A percentile compares a stretch with the other conserved stretches of the same genome.
These are phyloP conservation scores for Ploceus nigricollis DNA, from an alignment of 2,113 vertebrate genomes.

Conservation along the genomic window DNA sequence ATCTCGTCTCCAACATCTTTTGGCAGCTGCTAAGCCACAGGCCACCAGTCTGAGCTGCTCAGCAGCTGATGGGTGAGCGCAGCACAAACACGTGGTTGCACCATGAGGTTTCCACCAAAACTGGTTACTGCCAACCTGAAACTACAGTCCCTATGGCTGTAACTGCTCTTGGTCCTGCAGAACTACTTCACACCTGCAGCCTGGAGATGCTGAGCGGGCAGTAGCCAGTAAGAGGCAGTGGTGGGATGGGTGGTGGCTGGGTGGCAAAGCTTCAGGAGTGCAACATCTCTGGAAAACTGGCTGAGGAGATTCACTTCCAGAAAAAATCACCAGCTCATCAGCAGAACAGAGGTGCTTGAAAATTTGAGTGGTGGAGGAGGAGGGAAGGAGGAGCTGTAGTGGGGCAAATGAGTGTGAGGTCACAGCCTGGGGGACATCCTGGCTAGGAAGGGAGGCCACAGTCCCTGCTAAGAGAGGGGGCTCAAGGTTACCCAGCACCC, in stretches of 20 bases:
- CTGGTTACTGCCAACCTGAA: not conserved
- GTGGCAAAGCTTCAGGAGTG: not conserved
- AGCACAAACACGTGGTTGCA: rapidly evolving
- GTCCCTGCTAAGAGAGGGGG: not conserved
- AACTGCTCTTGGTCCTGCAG: not conserved
- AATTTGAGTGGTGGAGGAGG: not conserved
- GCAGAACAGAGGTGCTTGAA: not conserved
- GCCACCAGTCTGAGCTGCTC: not conserved
- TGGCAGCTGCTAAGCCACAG: not conserved
- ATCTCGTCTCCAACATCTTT: not conserved
- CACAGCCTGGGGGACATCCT: not conserved
- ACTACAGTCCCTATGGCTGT: not conserved
- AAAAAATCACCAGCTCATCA: not conserved
- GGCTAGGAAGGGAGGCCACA: not conserved
- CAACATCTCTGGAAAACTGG: not conserved
- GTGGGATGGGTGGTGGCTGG: not conserved
- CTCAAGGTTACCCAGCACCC: not conserved
- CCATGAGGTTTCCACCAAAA: not conserved
- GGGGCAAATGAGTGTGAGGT: not conserved
- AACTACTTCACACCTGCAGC: not conserved
- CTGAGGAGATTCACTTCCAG: not conserved
- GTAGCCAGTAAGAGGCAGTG: not conserved
- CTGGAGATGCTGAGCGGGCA: not conserved
- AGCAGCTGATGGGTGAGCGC: not conserved
- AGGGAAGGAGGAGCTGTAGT: not conserved